phyloP scores from a whole-genome alignment of 2,888 invertebrate genomes.

The Thelaira solivaga region DNA sequence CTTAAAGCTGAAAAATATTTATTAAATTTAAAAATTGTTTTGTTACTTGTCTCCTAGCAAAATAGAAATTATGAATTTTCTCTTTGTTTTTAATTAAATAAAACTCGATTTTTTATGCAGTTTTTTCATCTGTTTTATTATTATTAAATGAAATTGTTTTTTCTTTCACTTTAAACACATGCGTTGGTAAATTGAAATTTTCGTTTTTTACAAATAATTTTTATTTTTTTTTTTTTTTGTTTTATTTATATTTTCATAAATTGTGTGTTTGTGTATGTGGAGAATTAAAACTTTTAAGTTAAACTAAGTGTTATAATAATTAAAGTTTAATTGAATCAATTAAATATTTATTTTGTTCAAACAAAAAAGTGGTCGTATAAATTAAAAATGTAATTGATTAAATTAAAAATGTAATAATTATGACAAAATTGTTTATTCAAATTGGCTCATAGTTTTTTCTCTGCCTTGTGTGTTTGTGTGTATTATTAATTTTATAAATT shows the following conservation, averaged over 20 bases:
- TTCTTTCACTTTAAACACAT: constrained; percentile 12
- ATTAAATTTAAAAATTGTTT: too few relatives aligned
- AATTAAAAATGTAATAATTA: too few relatives aligned
- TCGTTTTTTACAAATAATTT: constrained; percentile 1
- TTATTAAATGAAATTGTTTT: constrained; percentile 32
- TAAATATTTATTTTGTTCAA: too few relatives aligned
- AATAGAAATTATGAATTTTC: too few relatives aligned
- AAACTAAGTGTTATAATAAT: constrained; percentile 50
- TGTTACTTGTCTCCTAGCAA: too few relatives aligned
- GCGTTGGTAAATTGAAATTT: background rate
- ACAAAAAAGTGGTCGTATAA: too few relatives aligned
- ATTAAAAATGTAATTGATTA: too few relatives aligned
- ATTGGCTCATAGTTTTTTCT: too few relatives aligned
- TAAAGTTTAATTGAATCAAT: too few relatives aligned
- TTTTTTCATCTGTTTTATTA: constrained; percentile 43
- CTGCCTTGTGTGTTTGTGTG: constrained; percentile 18
- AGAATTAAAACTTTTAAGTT: background rate
- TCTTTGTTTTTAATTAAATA: background rate
- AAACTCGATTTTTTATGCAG: background rate
- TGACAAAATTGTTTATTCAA: too few relatives aligned
- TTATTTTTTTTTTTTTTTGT: background rate
- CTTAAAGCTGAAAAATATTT: too few relatives aligned
- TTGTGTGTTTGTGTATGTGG: constrained; percentile 18
- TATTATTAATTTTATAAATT: constrained; percentile 4
- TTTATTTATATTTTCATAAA: background rate